Evolutionary conservation across 2,113 vertebrate species (phyloP), one percentile per base, ranked within the genome.

Genomic region (Channa maculata): DNA sequence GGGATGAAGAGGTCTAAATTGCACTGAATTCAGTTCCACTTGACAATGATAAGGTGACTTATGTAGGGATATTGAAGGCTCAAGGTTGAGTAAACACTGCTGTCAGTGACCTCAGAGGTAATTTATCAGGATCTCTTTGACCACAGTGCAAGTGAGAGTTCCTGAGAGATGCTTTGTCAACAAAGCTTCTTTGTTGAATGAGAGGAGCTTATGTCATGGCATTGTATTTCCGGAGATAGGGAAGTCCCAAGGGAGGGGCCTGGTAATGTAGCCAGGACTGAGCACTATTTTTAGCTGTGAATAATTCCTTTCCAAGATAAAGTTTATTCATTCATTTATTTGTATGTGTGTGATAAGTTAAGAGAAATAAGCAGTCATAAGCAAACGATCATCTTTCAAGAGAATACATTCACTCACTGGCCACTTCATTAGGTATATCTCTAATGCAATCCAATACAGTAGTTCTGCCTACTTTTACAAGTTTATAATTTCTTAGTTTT

Each of bases 191-290:
- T 91, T 88, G 83, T 87, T 80, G 48, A 64, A 77, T 37, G 53
- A 50, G 67, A 81, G 60, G 52, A 12, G 24, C 76, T 91, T 83
- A 89, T 89, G 91, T 87, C 86, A 91, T 73, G 51, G 43, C 12
- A 58, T 70, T 58, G 60, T 75, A 50, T 84, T 79, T 89, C 84
- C 73, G 52, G 59, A 82, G 65, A 33, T 38, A 13, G 51, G 71
- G 66, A 58, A 53, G 59, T 65, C 77, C 65, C 43, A 9, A 44
- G 66, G 80, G 86, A 81, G 67, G 71, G 37, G 69, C 66, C 62
- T 7, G 24, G 57, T 77, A 71, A 75, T 33, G 59, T 48, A 67
- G 50, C 36, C 55, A 12, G 50, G 8, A 33, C 49, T 12, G n/a
- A 62, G 53, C 0, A 1, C 66, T 71, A 50, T 79, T 61, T 82